Conservation (phyloP, 2,888 invertebrate genomes). For the Latrodectus elegans region DNA sequence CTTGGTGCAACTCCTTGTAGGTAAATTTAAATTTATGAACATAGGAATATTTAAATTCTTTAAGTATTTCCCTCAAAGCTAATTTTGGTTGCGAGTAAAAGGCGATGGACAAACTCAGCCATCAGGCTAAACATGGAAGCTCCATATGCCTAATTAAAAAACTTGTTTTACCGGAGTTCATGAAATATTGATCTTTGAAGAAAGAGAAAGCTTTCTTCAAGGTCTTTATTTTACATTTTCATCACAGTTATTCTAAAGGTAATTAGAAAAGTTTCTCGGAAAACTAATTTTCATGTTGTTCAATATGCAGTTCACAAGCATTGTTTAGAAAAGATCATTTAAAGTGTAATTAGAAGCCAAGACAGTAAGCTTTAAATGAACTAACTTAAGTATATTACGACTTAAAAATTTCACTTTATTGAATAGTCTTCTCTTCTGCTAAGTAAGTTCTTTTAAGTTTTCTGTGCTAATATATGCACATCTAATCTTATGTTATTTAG, state of each 20-base stretch:
- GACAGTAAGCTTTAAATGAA: slow-evolving; percentile 18
- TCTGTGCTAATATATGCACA: too few relatives aligned
- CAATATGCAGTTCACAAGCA: slow-evolving; percentile 15
- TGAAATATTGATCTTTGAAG: slow-evolving; percentile 27
- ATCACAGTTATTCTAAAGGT: slow-evolving; percentile 29
- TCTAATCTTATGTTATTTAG: too few relatives aligned
- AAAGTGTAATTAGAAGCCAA: slow-evolving; percentile 31
- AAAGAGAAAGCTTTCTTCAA: slow-evolving; percentile 9
- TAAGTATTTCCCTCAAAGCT: too few relatives aligned
- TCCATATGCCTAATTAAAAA: slow-evolving; percentile 39
- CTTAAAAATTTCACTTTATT: too few relatives aligned
- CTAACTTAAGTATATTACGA: background rate
- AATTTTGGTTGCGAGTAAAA: too few relatives aligned
- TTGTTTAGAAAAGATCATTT: slow-evolving; percentile 43
- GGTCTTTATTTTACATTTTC: slow-evolving; percentile 34
- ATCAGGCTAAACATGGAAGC: background rate
- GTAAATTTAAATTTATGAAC: too few relatives aligned
- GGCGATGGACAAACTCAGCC: background rate
- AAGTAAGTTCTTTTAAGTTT: too few relatives aligned
- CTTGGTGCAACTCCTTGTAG: too few relatives aligned
- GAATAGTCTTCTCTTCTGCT: too few relatives aligned
- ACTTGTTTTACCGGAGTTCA: slow-evolving; percentile 16
- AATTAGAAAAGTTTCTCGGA: slow-evolving; percentile 33
- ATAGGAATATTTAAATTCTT: too few relatives aligned
- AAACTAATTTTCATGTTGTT: slow-evolving; percentile 30